Evolutionary conservation across 1,140 invertebrate genomes (phyloP).

Genomic region (Drosophila virilis): DNA sequence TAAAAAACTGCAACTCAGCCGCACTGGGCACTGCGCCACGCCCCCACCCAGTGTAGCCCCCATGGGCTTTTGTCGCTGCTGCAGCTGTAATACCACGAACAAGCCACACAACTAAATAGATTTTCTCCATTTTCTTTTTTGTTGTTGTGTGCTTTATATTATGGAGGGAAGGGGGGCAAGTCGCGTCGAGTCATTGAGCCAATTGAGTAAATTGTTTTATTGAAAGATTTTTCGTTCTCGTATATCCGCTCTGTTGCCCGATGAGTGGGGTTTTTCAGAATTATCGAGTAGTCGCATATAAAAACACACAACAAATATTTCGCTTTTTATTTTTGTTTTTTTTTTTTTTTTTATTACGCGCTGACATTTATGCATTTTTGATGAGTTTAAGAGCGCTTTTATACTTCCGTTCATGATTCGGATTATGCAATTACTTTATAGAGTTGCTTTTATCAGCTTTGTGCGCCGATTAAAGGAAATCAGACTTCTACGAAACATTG

Average conservation of each 20-base stretch:
- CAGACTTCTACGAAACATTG: no score
- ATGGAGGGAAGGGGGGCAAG: constrained; percentile 32
- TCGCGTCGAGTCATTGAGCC: constrained; percentile 78
- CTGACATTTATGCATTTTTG: constrained; percentile 79
- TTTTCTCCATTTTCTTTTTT: constrained; percentile 27
- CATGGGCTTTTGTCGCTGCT: constrained; percentile 35
- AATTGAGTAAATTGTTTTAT: constrained; percentile 82
- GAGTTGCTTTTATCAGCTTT: neutral
- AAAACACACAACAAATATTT: constrained; percentile 35
- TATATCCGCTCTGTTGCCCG: constrained; percentile 24
- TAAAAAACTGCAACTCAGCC: constrained; percentile 55
- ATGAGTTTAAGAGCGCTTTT: constrained; percentile 52
- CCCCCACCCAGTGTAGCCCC: neutral
- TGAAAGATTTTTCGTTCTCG: constrained; percentile 74
- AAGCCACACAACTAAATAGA: constrained; percentile 79
- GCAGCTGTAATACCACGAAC: constrained; percentile 51
- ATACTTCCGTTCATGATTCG: constrained; percentile 14
- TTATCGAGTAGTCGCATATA: constrained; percentile 24
- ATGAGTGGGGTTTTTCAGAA: constrained; percentile 8
- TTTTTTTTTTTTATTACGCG: constrained; percentile 35
- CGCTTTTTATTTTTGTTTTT: constrained; percentile 27
- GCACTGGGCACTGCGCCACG: constrained; percentile 5
- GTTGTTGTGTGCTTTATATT: constrained; percentile 22
- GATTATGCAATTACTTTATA: constrained; percentile 17
- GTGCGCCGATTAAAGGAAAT: no score